Percentiles rank a stretch among this genome's conserved stretches.
Conservation (phyloP, 2,113 vertebrate genomes). For the Microtus oregoni region DNA sequence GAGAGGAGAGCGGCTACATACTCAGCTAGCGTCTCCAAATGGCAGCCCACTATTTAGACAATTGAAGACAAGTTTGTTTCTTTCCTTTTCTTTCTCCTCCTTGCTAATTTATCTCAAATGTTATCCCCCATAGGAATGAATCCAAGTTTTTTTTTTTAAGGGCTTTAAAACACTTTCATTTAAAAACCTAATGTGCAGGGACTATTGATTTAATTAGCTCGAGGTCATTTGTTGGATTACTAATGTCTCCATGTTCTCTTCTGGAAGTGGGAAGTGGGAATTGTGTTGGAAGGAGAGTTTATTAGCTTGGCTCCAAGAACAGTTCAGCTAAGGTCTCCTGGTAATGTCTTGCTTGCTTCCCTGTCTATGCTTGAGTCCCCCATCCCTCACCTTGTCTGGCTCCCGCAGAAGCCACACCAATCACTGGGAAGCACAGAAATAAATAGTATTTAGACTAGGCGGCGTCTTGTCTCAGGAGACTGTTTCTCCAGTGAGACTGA, state of each 20-base stretch:
- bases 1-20: not conserved
- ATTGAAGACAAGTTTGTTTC: not conserved
- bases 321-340: not conserved
- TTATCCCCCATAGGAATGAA: constrained; percentile 65
- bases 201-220: constrained; percentile 86
- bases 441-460: not conserved
- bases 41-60: not conserved
- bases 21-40: not conserved
- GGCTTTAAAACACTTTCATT: constrained; percentile 84
- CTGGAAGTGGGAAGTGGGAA: constrained; percentile 61
- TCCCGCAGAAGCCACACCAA: not conserved
- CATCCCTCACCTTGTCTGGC: not conserved
- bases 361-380: not conserved
- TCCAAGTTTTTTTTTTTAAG: constrained; percentile 60
- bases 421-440: not conserved
- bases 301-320: not conserved
- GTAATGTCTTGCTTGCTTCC: not conserved
- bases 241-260: constrained; percentile 58
- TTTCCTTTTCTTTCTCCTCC: not conserved
- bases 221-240: constrained; percentile 77
- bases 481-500: not conserved
- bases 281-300: not conserved
- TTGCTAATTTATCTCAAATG: constrained; percentile 50
- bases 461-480: not conserved
- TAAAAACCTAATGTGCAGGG: constrained; percentile 83